Conservation (phyloP, 2,888 invertebrate genomes). For the Ormyrus nitidulus region DNA sequence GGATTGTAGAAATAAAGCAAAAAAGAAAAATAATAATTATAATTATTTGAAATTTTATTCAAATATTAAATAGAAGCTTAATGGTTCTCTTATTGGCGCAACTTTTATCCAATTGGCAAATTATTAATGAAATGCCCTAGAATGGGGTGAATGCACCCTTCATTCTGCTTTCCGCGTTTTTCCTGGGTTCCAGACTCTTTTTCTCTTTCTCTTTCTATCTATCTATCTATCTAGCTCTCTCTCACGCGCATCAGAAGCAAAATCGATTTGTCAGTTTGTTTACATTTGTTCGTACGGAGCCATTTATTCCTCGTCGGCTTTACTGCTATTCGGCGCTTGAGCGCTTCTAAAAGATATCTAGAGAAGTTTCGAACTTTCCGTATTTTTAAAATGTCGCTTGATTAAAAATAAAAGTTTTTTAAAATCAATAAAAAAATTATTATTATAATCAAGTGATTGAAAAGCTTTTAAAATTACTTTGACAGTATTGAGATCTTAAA, state of each 20-base stretch:
- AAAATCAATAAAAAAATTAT: no score
- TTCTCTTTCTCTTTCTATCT: background rate
- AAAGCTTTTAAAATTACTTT: no score
- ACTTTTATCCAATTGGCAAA: background rate
- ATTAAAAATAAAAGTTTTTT: background rate
- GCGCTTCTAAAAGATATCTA: background rate
- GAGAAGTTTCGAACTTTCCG: background rate
- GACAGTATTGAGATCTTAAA: no score
- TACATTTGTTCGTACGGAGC: slow-evolving; percentile 40
- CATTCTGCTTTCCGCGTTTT: background rate
- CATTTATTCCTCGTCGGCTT: slow-evolving; percentile 25
- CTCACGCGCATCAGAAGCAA: slow-evolving; percentile 20
- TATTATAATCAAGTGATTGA: no score
- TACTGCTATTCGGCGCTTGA: background rate
- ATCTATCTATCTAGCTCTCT: no score
- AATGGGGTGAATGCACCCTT: slow-evolving; percentile 3
- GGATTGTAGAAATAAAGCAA: no score
- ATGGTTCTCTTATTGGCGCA: no score
- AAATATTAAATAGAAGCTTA: no score
- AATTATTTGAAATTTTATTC: no score
- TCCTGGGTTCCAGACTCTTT: background rate
- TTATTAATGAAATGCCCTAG: background rate
- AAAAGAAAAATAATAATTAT: no score
- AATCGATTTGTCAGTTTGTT: slow-evolving; percentile 48
- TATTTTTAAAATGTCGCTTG: background rate